Conservation (phyloP, 2,113 vertebrate genomes). For the pig (Sus scrofa) region DNA sequence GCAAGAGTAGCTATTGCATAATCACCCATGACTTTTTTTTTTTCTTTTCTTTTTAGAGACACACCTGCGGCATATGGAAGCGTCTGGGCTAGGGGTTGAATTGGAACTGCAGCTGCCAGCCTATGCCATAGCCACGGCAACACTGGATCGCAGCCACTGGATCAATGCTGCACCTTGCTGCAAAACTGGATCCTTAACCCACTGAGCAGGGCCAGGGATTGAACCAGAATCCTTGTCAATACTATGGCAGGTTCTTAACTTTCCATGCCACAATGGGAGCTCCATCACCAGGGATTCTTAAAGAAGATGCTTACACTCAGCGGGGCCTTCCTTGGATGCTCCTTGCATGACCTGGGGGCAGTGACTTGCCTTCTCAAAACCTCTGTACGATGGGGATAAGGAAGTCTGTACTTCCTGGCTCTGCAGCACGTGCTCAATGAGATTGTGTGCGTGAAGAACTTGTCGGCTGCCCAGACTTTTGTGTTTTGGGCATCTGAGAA, state of each 20-base stretch:
- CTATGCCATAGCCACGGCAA: no score
- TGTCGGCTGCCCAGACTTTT: not conserved
- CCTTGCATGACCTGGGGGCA: not conserved
- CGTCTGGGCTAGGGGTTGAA: no score
- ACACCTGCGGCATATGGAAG: no score
- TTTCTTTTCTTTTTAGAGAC: no score
- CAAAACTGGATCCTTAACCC: no score
- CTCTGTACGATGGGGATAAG: not conserved
- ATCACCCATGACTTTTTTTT: not conserved
- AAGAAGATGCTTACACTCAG: not conserved
- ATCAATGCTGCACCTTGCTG: no score
- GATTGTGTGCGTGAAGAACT: rapidly evolving
- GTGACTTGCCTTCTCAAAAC: not conserved
- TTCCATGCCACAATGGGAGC: no score
- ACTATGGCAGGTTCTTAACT: no score
- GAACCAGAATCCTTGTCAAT: no score
- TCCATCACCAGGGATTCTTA: not conserved
- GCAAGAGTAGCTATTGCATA: not conserved
- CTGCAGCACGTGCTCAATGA: rapidly evolving
- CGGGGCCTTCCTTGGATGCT: not conserved
- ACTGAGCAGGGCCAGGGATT: no score
- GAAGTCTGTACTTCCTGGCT: rapidly evolving
- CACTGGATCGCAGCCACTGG: no score
- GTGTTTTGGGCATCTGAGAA: not conserved
- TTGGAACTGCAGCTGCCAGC: no score